These are phyloP conservation scores for Coleophora flavipennella DNA, from an alignment of 2,888 invertebrate genomes.

Conservation along the genomic window DNA sequence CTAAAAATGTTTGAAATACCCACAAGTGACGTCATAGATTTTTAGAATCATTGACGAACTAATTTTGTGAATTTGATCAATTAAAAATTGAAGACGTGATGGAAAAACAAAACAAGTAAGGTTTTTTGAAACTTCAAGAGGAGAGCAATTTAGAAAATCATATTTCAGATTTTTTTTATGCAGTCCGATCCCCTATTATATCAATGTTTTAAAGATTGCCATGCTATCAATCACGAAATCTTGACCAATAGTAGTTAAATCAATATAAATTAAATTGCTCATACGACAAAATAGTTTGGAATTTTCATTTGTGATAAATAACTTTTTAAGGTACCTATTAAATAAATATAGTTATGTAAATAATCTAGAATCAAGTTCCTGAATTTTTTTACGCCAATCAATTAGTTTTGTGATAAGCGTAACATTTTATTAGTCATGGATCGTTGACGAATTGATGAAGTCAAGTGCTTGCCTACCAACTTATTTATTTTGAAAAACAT, in stretches of 20 bases:
- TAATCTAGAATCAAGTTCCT: conserved; percentile 48
- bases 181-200: too few relatives aligned
- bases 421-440: conserved; percentile 15
- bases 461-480: conserved; percentile 57
- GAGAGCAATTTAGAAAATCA: too few relatives aligned
- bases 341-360: conserved; percentile 29
- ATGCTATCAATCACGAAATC: conserved; percentile 26
- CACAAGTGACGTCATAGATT: too few relatives aligned
- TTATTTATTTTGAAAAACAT: conserved; percentile 34
- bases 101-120: too few relatives aligned
- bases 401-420: conserved; percentile 25
- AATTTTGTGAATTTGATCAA: too few relatives aligned
- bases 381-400: conserved; percentile 19
- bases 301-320: conserved; percentile 63
- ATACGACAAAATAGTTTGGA: conserved; percentile 52
- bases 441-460: conserved; percentile 30
- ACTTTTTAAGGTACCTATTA: conserved; percentile 27
- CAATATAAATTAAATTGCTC: conserved; percentile 48
- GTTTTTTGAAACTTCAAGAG: too few relatives aligned
- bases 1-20: too few relatives aligned
- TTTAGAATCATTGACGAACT: too few relatives aligned
- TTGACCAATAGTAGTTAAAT: conserved; percentile 63
- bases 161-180: too few relatives aligned
- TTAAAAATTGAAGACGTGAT: too few relatives aligned
- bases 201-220: conserved; percentile 6